These are phyloP conservation scores for Masticophis lateralis DNA, from an alignment of 2,797 vertebrate species.

Conservation along the genomic window DNA sequence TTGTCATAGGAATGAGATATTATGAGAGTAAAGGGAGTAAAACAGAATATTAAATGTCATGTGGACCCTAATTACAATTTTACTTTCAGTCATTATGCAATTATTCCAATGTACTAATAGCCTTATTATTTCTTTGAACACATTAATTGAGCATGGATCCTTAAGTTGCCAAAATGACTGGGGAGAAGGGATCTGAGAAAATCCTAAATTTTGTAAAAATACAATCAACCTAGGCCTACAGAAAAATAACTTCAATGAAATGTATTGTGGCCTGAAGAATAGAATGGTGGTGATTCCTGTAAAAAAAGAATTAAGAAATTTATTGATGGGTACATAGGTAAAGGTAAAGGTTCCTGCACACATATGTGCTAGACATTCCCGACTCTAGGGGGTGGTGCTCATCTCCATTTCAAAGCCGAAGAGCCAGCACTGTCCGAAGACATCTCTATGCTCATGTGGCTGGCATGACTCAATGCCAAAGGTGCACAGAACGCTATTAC, in stretches of 20 bases:
- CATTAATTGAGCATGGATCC: neutral
- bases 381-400: too few relatives aligned
- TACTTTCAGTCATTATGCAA: neutral
- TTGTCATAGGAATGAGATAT: neutral
- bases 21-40: neutral
- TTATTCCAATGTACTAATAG: neutral
- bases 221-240: neutral
- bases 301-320: neutral
- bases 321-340: neutral
- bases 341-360: too few relatives aligned
- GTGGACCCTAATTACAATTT: neutral
- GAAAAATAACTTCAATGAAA: neutral
- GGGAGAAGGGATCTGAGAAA: neutral
- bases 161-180: neutral
- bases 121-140: neutral
- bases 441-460: too few relatives aligned
- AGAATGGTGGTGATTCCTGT: neutral
- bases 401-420: too few relatives aligned
- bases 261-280: neutral
- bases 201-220: neutral
- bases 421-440: too few relatives aligned
- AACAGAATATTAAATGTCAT: neutral
- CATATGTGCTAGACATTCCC: too few relatives aligned
- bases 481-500: too few relatives aligned
- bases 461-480: too few relatives aligned